Percentiles rank a stretch among this genome's conserved stretches.
These are phyloP conservation scores for Pseudonaja textilis DNA, from an alignment of 2,113 vertebrate species.

Conservation along the genomic window DNA sequence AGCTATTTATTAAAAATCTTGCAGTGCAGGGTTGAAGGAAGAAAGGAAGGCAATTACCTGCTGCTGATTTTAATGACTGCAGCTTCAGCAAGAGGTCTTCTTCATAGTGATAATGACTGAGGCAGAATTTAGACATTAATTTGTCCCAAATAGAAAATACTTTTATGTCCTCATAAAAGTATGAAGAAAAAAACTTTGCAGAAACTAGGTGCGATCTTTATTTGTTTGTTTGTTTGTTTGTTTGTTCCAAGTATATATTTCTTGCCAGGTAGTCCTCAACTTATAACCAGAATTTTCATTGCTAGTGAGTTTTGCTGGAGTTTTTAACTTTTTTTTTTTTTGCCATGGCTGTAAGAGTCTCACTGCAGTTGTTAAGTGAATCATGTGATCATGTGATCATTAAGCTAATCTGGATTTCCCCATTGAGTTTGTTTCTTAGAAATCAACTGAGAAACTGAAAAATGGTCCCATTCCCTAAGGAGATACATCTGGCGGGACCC, in stretches of 20 bases:
- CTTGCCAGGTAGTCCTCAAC: not conserved
- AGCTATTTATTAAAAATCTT: slow-evolving; percentile 25
- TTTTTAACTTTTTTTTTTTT: not conserved
- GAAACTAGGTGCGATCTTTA: not conserved
- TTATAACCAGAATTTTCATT: not conserved
- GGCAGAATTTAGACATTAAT: not conserved
- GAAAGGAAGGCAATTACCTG: slow-evolving; percentile 12
- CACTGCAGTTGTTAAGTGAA: not conserved
- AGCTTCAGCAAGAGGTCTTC: not conserved
- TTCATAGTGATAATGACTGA: not conserved
- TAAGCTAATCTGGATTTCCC: not conserved
- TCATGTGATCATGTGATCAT: not conserved
- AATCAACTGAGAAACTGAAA: not conserved
- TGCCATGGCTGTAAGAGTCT: not conserved
- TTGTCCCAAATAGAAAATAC: not conserved
- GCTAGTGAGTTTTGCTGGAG: not conserved
- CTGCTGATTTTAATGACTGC: not conserved
- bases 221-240: not conserved
- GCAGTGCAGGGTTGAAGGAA: slow-evolving; percentile 34
- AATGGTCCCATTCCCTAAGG: not conserved
- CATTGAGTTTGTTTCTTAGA: not conserved
- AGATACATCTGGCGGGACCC: too few relatives aligned
- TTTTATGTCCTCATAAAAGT: not conserved
- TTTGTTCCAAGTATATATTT: not conserved
- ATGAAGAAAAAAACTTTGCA: not conserved